Evolutionary conservation across 2,113 vertebrate genomes (phyloP), one percentile per base, ranked within the genome.

Genomic region (Azemiops feae): DNA sequence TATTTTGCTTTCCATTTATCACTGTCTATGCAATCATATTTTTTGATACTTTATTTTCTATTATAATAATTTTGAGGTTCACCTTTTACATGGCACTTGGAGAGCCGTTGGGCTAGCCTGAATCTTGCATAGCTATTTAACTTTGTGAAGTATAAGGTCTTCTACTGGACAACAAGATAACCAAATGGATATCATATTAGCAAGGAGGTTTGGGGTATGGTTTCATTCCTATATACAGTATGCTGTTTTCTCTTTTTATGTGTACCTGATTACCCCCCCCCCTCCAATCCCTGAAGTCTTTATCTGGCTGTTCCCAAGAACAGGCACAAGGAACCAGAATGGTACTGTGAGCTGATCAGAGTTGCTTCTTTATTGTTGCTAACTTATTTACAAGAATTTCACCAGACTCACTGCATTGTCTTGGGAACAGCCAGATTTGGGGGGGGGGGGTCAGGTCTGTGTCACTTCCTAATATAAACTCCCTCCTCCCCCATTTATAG

Each of bases 131-230:
- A 85, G 25, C 9, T 39, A 45, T 64, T 91, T 85, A 57, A 90
- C 5, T 88, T 47, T 58, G 12, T 88, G 74, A 93, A 94, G 92
- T 54, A 5, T 95, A 94, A 92, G 87, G 14, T 58, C 57, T 58
- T 58, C 57, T 3, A 58, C 22, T 58, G 18, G n/a, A 39, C 1
- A 85, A 52, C 23, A 90, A 39, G 45, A 86, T 90, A 90, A 22
- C 39, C 3, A 34, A 20, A 45, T 9, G 8, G 5, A 25, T 54
- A 34, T 22, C n/a, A 55, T 74, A 47, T 20, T 27, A 3, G 30
- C 81, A 87, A 34, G 39, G 11, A n/a, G 8, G 64, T 43, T 58
- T 64, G 23, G 85, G 52, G 12, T 90, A 85, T 34, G 11, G 11
- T 25, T 89, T 85, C 10, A 60, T 87, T 10, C 43, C 27, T 57